A percentile compares a stretch with the other conserved stretches of the same genome.
These are phyloP conservation scores for Byasa hedistus DNA, from an alignment of 2,888 invertebrate species.

Conservation along the genomic window DNA sequence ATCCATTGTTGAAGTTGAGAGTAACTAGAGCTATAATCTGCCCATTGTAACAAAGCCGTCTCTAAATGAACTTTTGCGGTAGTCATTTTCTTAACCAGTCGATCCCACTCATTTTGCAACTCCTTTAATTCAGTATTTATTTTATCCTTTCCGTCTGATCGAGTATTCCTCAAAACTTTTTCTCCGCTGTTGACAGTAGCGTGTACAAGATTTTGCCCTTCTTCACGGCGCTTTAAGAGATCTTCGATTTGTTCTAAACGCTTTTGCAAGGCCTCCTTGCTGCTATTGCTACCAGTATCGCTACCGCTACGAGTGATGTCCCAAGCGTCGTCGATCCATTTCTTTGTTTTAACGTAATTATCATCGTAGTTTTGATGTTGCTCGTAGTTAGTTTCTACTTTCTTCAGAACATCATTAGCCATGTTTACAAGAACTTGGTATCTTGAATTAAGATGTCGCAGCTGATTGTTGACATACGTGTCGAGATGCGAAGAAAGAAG, in stretches of 20 bases:
- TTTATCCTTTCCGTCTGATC: conserved; percentile 92
- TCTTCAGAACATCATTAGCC: conserved; percentile 93
- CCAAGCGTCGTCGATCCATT: conserved; percentile 93
- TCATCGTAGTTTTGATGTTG: conserved; percentile 91
- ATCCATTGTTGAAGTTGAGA: conserved; percentile 97
- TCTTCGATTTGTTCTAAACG: conserved; percentile 90
- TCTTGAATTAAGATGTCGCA: conserved; percentile 91
- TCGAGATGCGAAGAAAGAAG: conserved; percentile 91
- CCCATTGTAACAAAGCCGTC: conserved; percentile 95
- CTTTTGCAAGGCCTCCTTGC: conserved; percentile 90
- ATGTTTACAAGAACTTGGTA: conserved; percentile 94
- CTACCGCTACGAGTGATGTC: conserved; percentile 89
- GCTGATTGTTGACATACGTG: conserved; percentile 91
- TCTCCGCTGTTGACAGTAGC: conserved; percentile 94
- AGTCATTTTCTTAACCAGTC: conserved; percentile 93
- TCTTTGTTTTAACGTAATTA: conserved; percentile 86
- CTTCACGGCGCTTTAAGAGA: conserved; percentile 88
- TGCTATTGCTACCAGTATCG: conserved; percentile 87
- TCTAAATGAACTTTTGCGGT: conserved; percentile 95
- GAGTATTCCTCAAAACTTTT: conserved; percentile 91
- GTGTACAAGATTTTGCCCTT: conserved; percentile 92
- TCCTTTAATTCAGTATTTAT: conserved; percentile 93
- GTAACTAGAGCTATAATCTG: conserved; percentile 96
- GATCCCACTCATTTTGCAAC: conserved; percentile 95
- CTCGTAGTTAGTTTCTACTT: conserved; percentile 92